A percentile compares a stretch with the other conserved stretches of the same genome.
These are phyloP conservation scores for Colletes collaris DNA, from an alignment of 2,888 invertebrate genomes.

Conservation along the genomic window DNA sequence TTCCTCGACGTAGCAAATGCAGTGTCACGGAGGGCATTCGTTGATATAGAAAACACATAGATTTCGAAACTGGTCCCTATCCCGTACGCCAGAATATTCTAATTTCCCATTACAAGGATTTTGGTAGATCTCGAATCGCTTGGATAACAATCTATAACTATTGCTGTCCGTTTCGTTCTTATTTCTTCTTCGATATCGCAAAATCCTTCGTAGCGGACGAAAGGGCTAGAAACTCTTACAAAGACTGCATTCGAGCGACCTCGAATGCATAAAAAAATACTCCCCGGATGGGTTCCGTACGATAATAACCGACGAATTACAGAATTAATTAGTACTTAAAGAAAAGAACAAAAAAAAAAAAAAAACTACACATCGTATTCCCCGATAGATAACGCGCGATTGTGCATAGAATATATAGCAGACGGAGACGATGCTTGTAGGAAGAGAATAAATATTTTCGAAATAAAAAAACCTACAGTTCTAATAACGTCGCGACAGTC, in stretches of 20 bases:
- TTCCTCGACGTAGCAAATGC: constrained; percentile 37
- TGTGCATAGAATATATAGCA: constrained; percentile 4
- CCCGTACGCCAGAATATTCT: constrained; percentile 4
- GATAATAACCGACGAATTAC: constrained; percentile 6
- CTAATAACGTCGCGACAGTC: neutral
- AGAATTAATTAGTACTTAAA: constrained; percentile 7
- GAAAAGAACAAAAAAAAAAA: constrained; percentile 2
- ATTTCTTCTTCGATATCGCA: neutral
- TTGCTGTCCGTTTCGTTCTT: neutral
- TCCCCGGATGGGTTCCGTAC: neutral
- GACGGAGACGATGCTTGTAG: constrained; percentile 6
- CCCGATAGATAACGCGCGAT: neutral
- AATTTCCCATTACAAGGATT: constrained; percentile 10
- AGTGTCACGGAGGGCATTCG: constrained; percentile 34
- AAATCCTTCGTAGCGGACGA: constrained; percentile 1
- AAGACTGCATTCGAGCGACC: neutral
- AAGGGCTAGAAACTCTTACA: neutral
- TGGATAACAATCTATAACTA: neutral
- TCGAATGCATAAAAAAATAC: constrained; percentile 9
- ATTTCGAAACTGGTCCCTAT: neutral
- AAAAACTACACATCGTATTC: neutral
- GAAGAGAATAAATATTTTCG: constrained; percentile 22
- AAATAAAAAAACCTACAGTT: neutral
- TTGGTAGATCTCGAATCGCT: constrained; percentile 9
- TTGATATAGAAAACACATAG: constrained; percentile 3